Conservation (phyloP, 2,888 invertebrate genomes). For the Terebella lapidaria region DNA sequence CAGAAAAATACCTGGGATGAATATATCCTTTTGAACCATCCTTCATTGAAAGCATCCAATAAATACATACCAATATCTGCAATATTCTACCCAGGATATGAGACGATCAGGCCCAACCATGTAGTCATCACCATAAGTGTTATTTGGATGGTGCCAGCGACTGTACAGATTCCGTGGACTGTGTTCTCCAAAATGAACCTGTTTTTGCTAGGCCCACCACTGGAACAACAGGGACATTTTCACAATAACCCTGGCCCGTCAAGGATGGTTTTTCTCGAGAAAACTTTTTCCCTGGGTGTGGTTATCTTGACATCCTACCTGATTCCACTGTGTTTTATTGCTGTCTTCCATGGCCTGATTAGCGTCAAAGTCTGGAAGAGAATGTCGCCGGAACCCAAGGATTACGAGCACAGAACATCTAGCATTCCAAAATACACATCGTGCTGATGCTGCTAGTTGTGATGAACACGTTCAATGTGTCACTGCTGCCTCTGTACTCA, state of each 20-base stretch:
- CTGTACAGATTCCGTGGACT: constrained; percentile 84
- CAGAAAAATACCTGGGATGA: no score
- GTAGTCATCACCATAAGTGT: constrained; percentile 70
- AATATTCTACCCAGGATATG: constrained; percentile 17
- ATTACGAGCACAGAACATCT: constrained; percentile 35
- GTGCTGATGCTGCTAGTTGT: constrained; percentile 91
- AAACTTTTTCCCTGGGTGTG: constrained; percentile 80
- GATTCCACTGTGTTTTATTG: constrained; percentile 82
- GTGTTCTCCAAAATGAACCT: constrained; percentile 59
- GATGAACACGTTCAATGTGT: constrained; percentile 84
- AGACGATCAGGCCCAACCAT: constrained; percentile 8
- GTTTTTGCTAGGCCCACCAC: neutral
- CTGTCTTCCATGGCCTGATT: constrained; percentile 85
- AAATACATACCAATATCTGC: constrained; percentile 15
- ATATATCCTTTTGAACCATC: neutral
- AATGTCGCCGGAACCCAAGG: constrained; percentile 82
- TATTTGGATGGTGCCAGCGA: constrained; percentile 83
- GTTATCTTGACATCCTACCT: constrained; percentile 87
- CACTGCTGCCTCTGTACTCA: constrained; percentile 87
- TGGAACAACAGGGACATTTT: constrained; percentile 6
- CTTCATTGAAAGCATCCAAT: neutral
- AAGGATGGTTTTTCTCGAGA: constrained; percentile 37
- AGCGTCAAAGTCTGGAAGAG: constrained; percentile 76
- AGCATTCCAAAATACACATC: constrained; percentile 88
- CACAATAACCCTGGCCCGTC: constrained; percentile 7